Evolutionary conservation across 2,888 invertebrate species (phyloP).

Genomic region (Meloe dianella): DNA sequence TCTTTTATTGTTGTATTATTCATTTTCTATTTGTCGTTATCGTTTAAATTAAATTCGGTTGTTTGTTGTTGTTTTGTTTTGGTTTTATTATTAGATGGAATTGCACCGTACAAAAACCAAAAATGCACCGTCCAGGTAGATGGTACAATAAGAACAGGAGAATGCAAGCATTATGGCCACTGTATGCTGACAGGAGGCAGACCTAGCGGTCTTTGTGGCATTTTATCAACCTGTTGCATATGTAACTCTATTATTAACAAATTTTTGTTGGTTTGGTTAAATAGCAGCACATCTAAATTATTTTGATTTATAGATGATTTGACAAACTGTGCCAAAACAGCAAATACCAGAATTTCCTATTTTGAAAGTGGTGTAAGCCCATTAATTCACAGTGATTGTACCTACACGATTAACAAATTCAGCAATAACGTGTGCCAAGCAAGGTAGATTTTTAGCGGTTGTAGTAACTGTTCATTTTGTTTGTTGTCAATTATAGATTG

Average conservation of each 20-base stretch:
- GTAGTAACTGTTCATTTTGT: constrained; percentile 24
- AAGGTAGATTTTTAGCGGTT: constrained; percentile 51
- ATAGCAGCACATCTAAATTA: background rate
- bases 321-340: constrained; percentile 42
- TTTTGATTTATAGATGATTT: constrained; percentile 32
- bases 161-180: constrained; percentile 63
- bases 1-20: background rate
- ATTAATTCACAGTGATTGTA: constrained; percentile 61
- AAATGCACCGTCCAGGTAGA: constrained; percentile 48
- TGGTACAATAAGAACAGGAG: constrained; percentile 50
- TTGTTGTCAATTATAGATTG: constrained; percentile 48
- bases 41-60: too few relatives aligned
- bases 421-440: constrained; percentile 68
- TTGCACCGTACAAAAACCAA: constrained; percentile 55
- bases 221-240: constrained; percentile 46
- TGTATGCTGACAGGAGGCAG: constrained; percentile 64
- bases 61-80: too few relatives aligned
- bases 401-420: constrained; percentile 65
- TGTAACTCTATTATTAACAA: constrained; percentile 39
- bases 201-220: constrained; percentile 38
- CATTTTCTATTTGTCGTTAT: background rate
- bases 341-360: constrained; percentile 50
- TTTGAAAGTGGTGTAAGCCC: constrained; percentile 54
- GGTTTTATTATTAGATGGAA: constrained; percentile 9
- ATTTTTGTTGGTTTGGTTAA: constrained; percentile 8